Conservation (phyloP, 2,888 invertebrate genomes). For the Salpingus planirostris region DNA sequence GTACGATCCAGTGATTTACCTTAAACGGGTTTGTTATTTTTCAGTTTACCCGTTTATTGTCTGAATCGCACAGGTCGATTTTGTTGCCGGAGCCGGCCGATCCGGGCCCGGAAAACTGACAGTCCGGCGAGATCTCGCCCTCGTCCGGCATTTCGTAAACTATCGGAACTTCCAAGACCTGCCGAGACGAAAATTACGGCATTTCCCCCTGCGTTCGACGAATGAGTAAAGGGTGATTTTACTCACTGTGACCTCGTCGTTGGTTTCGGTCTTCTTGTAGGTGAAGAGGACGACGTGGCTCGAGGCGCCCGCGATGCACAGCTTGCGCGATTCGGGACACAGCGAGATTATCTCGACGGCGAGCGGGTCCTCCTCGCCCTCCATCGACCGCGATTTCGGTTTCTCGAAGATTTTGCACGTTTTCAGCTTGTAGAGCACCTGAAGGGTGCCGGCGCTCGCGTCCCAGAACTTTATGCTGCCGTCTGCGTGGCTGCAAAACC, state of each 20-base stretch:
- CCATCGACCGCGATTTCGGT: constrained; percentile 55
- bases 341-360: constrained; percentile 83
- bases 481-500: constrained; percentile 74
- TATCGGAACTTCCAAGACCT: constrained; percentile 74
- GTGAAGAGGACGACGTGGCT: constrained; percentile 93
- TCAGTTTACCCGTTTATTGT: constrained; percentile 44
- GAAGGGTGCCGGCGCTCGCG: constrained; percentile 90
- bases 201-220: too few relatives aligned
- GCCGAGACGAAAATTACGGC: too few relatives aligned
- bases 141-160: constrained; percentile 75
- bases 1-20: background rate
- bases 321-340: constrained; percentile 85
- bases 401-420: constrained; percentile 87
- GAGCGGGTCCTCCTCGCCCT: constrained; percentile 77
- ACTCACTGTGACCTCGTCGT: constrained; percentile 69
- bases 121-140: constrained; percentile 70
- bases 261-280: constrained; percentile 86
- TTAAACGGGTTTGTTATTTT: background rate
- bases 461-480: constrained; percentile 99
- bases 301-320: constrained; percentile 86
- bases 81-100: constrained; percentile 37
- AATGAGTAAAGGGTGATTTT: too few relatives aligned
- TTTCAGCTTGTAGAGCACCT: constrained; percentile 95
- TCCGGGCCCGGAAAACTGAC: constrained; percentile 51
- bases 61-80: constrained; percentile 39